Conservation (phyloP, 2,797 vertebrate genomes). For the Sebastiscus tertius region DNA sequence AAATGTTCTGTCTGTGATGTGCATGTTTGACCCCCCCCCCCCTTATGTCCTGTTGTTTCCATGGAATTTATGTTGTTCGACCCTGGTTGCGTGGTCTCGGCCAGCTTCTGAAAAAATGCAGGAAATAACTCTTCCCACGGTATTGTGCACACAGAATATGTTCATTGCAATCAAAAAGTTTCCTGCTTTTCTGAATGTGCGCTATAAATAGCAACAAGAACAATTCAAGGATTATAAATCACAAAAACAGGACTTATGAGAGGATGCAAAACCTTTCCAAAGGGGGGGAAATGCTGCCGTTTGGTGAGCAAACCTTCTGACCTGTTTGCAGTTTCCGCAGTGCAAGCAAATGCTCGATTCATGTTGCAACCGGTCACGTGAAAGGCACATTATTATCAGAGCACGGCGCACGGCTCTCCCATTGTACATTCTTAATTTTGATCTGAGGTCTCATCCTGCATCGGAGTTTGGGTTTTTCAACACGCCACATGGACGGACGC, state of each 20-base stretch:
- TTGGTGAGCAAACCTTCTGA: constrained; percentile 58
- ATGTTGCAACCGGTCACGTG: neutral
- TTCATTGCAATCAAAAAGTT: constrained; percentile 76
- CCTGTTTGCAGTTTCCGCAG: constrained; percentile 44
- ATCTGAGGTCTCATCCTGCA: constrained; percentile 73
- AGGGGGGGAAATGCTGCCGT: constrained; percentile 53
- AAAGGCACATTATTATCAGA: constrained; percentile 48
- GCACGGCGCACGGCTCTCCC: constrained; percentile 37
- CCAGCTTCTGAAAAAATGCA: constrained; percentile 51
- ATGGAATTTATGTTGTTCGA: constrained; percentile 25
- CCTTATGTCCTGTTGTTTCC: constrained; percentile 37
- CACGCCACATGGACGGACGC: constrained; percentile 66
- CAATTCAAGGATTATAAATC: constrained; percentile 75
- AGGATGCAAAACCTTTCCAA: constrained; percentile 46
- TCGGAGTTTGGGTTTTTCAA: constrained; percentile 74
- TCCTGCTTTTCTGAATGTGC: constrained; percentile 74
- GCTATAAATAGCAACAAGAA: constrained; percentile 76
- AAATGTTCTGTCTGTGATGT: constrained; percentile 7
- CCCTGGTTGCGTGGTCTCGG: constrained; percentile 33
- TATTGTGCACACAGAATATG: constrained; percentile 67
- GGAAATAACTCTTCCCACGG: constrained; percentile 69
- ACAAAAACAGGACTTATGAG: constrained; percentile 56
- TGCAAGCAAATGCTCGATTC: constrained; percentile 20
- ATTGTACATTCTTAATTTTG: constrained; percentile 70
- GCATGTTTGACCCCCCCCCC: neutral